phyloP scores from a whole-genome alignment of 2,797 vertebrate species.

The Hoplostethus atlanticus region DNA sequence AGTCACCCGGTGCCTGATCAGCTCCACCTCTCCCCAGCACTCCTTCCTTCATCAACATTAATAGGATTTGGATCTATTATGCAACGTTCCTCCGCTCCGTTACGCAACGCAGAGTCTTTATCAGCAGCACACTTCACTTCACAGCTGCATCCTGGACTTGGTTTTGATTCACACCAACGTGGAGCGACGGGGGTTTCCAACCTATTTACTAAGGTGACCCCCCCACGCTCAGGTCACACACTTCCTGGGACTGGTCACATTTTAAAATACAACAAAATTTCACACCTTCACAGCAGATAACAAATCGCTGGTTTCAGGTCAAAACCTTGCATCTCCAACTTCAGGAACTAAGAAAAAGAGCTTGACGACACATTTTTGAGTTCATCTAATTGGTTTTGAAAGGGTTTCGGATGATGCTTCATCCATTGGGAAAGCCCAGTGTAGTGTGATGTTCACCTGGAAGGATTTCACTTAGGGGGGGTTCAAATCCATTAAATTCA shows the following conservation, averaged over 20 bases:
- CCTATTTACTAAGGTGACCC: too few relatives aligned
- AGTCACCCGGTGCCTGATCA: constrained; percentile 41
- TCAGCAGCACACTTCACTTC: constrained; percentile 41
- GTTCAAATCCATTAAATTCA: too few relatives aligned
- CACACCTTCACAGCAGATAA: too few relatives aligned
- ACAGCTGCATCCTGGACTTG: constrained; percentile 34
- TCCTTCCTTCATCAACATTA: constrained; percentile 77
- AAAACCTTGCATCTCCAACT: too few relatives aligned
- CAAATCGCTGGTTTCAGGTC: too few relatives aligned
- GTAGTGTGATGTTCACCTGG: constrained; percentile 16
- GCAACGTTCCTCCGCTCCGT: constrained; percentile 67
- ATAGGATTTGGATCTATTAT: constrained; percentile 81
- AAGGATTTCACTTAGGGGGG: constrained; percentile 1
- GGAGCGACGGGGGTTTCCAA: neutral
- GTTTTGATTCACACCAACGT: constrained; percentile 19
- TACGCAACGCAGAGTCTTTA: constrained; percentile 68
- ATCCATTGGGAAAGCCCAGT: neutral
- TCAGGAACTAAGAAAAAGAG: too few relatives aligned
- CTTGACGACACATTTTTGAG: too few relatives aligned
- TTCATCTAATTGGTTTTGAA: too few relatives aligned
- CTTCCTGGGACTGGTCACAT: too few relatives aligned
- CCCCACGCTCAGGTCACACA: too few relatives aligned
- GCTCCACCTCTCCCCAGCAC: constrained; percentile 63
- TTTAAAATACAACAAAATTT: too few relatives aligned
- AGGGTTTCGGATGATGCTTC: neutral